Evolutionary conservation across 2,888 invertebrate species (phyloP).

Genomic region (Clunio marinus): DNA sequence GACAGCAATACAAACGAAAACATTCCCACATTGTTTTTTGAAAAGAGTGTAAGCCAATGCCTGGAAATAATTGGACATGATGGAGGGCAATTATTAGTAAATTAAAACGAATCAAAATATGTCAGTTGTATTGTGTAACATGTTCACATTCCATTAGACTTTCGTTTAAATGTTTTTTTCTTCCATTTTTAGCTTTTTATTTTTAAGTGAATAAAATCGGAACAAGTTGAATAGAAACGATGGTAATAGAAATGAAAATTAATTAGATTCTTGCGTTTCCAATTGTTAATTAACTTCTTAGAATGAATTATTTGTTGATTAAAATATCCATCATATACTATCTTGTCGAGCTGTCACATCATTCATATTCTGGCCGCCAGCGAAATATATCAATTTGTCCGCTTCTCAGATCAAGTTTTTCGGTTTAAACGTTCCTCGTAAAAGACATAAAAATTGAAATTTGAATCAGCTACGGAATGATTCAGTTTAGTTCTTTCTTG

Average conservation of each 20-base stretch:
- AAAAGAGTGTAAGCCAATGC: not conserved
- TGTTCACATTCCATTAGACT: not conserved
- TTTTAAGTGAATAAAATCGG: not conserved
- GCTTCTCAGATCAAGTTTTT: not conserved
- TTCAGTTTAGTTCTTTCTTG: not conserved
- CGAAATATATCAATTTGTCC: not conserved
- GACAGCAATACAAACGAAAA: not conserved
- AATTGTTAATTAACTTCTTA: not conserved
- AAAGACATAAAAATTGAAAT: not conserved
- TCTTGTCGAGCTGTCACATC: not conserved
- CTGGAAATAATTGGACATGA: constrained; percentile 30
- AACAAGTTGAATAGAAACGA: too few species aligned
- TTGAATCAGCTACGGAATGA: not conserved
- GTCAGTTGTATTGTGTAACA: not conserved
- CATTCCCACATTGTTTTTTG: constrained; percentile 4
- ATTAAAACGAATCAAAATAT: constrained; percentile 35
- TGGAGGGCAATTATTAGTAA: constrained; percentile 30
- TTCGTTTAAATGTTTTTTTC: too few species aligned
- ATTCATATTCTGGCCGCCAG: not conserved
- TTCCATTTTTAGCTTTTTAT: not conserved
- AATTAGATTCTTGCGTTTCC: not conserved
- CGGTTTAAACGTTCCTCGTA: not conserved
- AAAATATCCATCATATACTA: not conserved
- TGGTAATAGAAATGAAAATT: too few species aligned
- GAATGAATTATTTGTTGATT: not conserved